Percentiles rank a stretch among this genome's conserved stretches.
phyloP scores from a whole-genome alignment of 2,888 invertebrate species.

The Melanchra persicariae region DNA sequence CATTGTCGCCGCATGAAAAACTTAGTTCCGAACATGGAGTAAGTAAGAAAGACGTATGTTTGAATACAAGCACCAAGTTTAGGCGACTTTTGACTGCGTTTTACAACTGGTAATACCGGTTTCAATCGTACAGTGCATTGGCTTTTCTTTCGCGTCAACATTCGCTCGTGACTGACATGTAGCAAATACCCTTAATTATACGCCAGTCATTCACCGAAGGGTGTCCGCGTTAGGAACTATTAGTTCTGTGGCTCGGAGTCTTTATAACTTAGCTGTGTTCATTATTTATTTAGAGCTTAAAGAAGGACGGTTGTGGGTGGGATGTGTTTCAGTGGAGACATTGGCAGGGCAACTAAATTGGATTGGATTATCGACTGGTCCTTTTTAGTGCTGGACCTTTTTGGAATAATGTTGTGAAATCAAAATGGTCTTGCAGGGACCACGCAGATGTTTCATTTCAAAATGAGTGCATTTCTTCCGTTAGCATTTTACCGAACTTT shows the following conservation, averaged over 20 bases:
- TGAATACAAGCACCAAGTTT: slow-evolving; percentile 19
- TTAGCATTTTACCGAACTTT: too few species aligned
- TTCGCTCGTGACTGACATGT: slow-evolving; percentile 8
- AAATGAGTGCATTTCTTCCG: too few species aligned
- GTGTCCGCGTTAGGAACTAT: slow-evolving; percentile 11
- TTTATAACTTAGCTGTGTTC: neutral
- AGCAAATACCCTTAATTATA: slow-evolving; percentile 43
- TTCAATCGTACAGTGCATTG: slow-evolving; percentile 47
- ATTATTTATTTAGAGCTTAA: neutral
- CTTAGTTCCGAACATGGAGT: slow-evolving; percentile 8
- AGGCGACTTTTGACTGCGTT: slow-evolving; percentile 44
- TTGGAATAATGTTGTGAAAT: neutral
- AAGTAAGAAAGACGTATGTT: slow-evolving; percentile 14
- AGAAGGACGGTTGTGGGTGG: neutral
- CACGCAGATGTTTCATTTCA: neutral
- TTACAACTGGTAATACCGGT: slow-evolving; percentile 52
- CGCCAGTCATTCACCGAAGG: slow-evolving; percentile 33
- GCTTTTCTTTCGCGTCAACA: slow-evolving; percentile 39
- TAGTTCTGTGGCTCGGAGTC: too few species aligned
- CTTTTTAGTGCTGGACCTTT: neutral
- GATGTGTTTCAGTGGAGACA: neutral
- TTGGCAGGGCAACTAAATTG: neutral
- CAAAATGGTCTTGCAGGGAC: neutral
- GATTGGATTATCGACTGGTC: too few species aligned
- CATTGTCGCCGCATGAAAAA: neutral